Evolutionary conservation across 2,888 invertebrate species (phyloP).

Genomic region (Diachrysia chrysitis): DNA sequence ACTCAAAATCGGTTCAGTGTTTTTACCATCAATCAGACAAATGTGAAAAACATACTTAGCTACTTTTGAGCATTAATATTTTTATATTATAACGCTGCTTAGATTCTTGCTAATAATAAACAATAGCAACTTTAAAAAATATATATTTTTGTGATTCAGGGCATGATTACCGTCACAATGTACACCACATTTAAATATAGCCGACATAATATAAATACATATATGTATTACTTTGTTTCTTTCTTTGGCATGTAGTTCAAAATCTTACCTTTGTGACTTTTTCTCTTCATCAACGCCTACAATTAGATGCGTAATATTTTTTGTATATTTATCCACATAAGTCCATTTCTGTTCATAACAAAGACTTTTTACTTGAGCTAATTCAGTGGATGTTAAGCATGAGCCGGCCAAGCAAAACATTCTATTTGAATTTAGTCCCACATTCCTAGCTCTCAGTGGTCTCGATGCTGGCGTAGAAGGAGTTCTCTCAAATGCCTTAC

Average conservation of each 20-base stretch:
- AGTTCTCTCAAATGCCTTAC: slow-evolving; percentile 77
- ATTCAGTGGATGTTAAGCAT: slow-evolving; percentile 70
- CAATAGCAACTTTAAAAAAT: no score
- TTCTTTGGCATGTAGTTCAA: background rate
- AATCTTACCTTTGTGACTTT: slow-evolving; percentile 77
- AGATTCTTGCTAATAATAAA: no score
- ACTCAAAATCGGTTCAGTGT: no score
- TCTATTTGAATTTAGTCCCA: slow-evolving; percentile 39
- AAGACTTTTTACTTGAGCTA: slow-evolving; percentile 68
- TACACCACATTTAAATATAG: background rate
- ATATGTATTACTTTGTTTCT: no score
- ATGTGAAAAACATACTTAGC: no score
- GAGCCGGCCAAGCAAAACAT: slow-evolving; percentile 77
- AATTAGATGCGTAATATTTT: slow-evolving; percentile 82
- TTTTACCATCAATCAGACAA: no score
- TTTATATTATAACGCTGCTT: no score
- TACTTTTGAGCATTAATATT: no score
- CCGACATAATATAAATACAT: background rate
- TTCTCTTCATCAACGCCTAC: slow-evolving; percentile 82
- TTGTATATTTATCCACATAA: slow-evolving; percentile 76
- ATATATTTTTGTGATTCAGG: no score
- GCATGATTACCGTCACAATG: no score
- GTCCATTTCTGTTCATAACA: slow-evolving; percentile 72
- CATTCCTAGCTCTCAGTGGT: slow-evolving; percentile 48
- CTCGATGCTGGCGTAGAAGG: slow-evolving; percentile 62